Evolutionary conservation across 2,888 invertebrate species (phyloP).

Genomic region (Apamea sordens): DNA sequence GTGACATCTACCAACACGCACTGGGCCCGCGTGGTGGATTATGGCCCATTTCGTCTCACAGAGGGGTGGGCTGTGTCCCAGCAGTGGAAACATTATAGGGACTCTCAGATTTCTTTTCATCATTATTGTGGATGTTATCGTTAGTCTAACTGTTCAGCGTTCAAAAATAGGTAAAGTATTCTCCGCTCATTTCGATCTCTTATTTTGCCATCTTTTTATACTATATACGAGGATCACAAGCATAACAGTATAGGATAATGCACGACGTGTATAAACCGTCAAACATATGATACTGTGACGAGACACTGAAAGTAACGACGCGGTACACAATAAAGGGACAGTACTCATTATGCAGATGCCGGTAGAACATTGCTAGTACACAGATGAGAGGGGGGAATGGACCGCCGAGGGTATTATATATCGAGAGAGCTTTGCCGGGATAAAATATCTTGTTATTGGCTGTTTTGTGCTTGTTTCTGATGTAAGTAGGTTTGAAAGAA

Average conservation of each 20-base stretch:
- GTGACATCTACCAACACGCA: too few relatives aligned
- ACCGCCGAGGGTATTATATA: slow-evolving; percentile 36
- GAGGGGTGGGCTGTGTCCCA: too few relatives aligned
- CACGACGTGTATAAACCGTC: slow-evolving; percentile 6
- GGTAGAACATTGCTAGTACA: slow-evolving; percentile 62
- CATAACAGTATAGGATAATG: not conserved
- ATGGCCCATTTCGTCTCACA: too few relatives aligned
- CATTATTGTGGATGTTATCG: not conserved
- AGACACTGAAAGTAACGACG: slow-evolving; percentile 57
- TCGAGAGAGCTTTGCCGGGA: slow-evolving; percentile 16
- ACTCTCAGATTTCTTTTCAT: too few relatives aligned
- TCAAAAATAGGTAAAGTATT: not conserved
- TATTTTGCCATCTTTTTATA: not conserved
- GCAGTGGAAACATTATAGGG: too few relatives aligned
- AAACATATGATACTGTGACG: slow-evolving; percentile 36
- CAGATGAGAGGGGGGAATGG: slow-evolving; percentile 34
- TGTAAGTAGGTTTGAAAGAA: not conserved
- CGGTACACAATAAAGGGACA: slow-evolving; percentile 62
- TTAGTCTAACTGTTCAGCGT: not conserved
- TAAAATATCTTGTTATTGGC: slow-evolving; percentile 4
- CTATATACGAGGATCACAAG: slow-evolving; percentile 1
- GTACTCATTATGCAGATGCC: slow-evolving; percentile 72
- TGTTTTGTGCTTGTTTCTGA: slow-evolving; percentile 7
- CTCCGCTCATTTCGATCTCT: not conserved
- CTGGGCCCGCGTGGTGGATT: too few relatives aligned